Evolutionary conservation across 1,140 invertebrate species (phyloP), one percentile per base, ranked within the genome.

Genomic region (Heliconius nattereri): DNA sequence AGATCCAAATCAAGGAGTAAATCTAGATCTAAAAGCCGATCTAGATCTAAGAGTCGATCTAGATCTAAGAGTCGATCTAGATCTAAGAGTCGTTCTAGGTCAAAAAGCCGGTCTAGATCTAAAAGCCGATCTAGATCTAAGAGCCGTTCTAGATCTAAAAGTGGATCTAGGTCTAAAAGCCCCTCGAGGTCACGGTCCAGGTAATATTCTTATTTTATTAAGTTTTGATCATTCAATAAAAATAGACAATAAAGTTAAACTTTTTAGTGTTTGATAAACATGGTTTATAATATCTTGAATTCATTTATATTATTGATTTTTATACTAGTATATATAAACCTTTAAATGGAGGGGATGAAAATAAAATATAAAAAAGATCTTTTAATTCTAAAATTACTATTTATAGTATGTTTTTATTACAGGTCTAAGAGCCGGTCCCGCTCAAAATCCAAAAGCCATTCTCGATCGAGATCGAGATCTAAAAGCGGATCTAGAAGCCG

Each of bases 391-490:
- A 5, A 45, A 6, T 45, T 45, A 16, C 13, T 45, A 16, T 16
- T 45, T 16, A 45, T 23, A 29, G 11, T 13, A 26, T 66, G n/a
- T 66, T 60, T 26, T 16, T 16, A 80, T 85, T 75, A n/a, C 79
- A 88, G 87, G 83, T 79, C 91, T 80, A 84, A 92, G 85, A 85
- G 94, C 81, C 87, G 87, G 23, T 95, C 93, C 0, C 85, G 89
- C 5, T 89, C 89, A 6, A 87, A 87, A 70, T 90, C 89, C 7
- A 91, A 90, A 71, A 91, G 88, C 83, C 79, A 82, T 19, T 95
- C 95, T 0, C 85, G 91, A 3, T 95, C 95, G 0, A 85, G 89
- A 73, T 94, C 87, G 1, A 84, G 87, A 16, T 92, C 91, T 23
- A 87, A 87, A 73, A 88, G 84, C 37, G 85, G 91, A 19, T 93